Base-by-base conservation (phyloP, 2,888 invertebrate genomes). In the Drosophila engyochracea region DNA sequence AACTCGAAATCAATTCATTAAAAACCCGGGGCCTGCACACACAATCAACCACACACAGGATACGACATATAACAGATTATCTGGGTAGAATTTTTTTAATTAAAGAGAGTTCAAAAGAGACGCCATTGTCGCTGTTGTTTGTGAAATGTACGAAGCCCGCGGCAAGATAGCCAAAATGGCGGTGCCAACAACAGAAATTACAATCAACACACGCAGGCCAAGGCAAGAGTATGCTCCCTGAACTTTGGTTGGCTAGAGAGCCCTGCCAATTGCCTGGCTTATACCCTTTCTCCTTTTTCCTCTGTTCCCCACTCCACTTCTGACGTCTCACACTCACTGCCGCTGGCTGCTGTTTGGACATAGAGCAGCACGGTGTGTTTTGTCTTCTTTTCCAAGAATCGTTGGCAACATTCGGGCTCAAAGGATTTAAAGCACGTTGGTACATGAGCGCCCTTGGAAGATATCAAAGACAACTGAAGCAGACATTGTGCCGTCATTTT, bases 61-160 rank as follows among this genome's bases (percentile, higher is more conserved):
- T 31, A 61, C 39, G 22, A 49, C 52, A 54, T 66, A 39, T 31
- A 67, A 37, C 47, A 64, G 61, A 76, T 76, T 76, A 73, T 76
- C 60, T 64, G 58, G 16, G 31, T 35, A 35, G 37, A 28, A n/a
- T 28, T 12, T 70, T 87, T 83, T 82, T 89, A 87, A 87, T 87
- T 87, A 87, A 89, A 89, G 89, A 75, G 76, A 70, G 82, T 87
- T 85, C 75, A 83, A 80, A 78, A 60, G 60, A 67, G 78, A 83
- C 83, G 77, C 83, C 79, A 81, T 58, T 51, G 57, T 65, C 64
- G 76, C 81, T 58, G 70, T 72, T 85, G 85, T 82, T 79, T 75
- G 74, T 58, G 22, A 76, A 83, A 87, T 81, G 75, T 89, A 81
- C 79, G 76, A 73, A 75, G 78, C 87, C 72, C 37, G 52, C 70